A percentile compares a stretch with the other conserved stretches of the same genome.
phyloP scores from a whole-genome alignment of 2,113 vertebrate species.

The Xiphias gladius region DNA sequence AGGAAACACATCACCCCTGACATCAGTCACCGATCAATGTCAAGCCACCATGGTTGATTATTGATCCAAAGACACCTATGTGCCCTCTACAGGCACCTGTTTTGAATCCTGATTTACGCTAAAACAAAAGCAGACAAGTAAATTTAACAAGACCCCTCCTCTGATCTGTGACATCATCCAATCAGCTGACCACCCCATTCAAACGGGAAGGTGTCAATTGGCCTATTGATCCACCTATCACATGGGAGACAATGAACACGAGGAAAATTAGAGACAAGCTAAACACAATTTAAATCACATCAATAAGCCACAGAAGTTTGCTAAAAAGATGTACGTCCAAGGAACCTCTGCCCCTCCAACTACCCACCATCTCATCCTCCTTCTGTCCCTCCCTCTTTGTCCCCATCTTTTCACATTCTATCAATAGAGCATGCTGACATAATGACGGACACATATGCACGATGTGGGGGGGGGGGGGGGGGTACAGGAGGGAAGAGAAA shows the following conservation, averaged over 20 bases:
- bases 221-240: constrained; percentile 62
- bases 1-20: constrained; percentile 61
- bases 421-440: constrained; percentile 58
- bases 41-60: constrained; percentile 39
- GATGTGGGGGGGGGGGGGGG: neutral
- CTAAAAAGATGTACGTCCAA: constrained; percentile 9
- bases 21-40: constrained; percentile 66
- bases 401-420: constrained; percentile 34
- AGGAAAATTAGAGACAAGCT: constrained; percentile 30
- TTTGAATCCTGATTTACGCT: constrained; percentile 21
- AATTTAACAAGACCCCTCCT: constrained; percentile 53
- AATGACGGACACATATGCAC: constrained; percentile 40
- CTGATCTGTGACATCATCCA: constrained; percentile 63
- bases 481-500: constrained; percentile 29
- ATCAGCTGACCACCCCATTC: constrained; percentile 63
- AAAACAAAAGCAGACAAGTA: constrained; percentile 35
- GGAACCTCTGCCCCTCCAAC: constrained; percentile 9
- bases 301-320: constrained; percentile 38
- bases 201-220: constrained; percentile 47
- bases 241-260: constrained; percentile 39
- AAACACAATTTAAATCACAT: constrained; percentile 45
- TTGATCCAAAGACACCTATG: constrained; percentile 41
- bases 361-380: neutral
- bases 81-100: neutral
- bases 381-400: constrained; percentile 29